Base-by-base conservation (phyloP, 2,797 vertebrate species). In the Chelmon rostratus region DNA sequence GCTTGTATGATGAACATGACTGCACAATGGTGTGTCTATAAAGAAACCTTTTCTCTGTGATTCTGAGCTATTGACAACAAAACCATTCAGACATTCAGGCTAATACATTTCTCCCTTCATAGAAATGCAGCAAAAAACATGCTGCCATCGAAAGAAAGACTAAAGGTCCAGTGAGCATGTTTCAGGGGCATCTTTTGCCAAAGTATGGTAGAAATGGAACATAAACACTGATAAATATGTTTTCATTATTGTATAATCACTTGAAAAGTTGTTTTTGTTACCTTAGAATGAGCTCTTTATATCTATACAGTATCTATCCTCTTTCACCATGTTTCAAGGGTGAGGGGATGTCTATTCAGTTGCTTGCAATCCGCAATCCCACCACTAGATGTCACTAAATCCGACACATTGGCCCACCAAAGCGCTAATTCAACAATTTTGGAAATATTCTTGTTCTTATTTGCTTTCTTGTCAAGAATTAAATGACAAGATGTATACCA, bases 11-110 rank as follows among this genome's bases (percentile, higher is more conserved):
- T 49, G 47, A 71, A 72, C 57, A 58, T n/a, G 38, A 53, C 7
- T 58, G 23, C 46, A 70, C 44, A 40, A n/a, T 28, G 15, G 37
- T n/a, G 54, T 33, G 11, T 57, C 12, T 42, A 11, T 28, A 38
- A 21, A 46, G 23, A 69, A 61, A 44, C 6, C 16, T 15, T 52
- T 25, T 38, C 12, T 35, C 5, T 61, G 6, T 23, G 5, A 15
- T 46, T 66, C 21, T 35, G 28, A 44, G 13, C 46, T 8, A 12
- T 4, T 16, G 23, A 38, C 13, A 6, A 50, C 8, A 54, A 58
- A 58, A 65, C 35, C 61, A n/a, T n/a, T n/a, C n/a, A 33, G 40
- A 47, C 65, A 61, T 54, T 62, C 33, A 56, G 49, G 10, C 16
- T 31, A 25, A 65, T 8, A 10, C 40, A 42, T 4, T 58, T 47